phyloP scores from a whole-genome alignment of 2,888 invertebrate genomes.

The Ligdia adustata region DNA sequence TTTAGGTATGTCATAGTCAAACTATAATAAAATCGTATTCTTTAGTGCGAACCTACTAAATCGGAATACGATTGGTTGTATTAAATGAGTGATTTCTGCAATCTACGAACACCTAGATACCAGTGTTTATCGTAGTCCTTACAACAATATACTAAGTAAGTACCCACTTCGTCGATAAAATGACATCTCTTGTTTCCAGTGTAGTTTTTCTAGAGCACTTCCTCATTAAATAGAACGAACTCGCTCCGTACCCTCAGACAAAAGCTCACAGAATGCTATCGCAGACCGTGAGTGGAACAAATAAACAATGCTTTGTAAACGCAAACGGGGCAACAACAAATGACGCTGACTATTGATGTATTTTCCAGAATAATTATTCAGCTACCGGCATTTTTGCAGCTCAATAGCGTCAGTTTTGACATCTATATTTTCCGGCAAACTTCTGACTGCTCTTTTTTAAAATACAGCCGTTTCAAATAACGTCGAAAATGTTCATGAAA shows the following conservation, averaged over 20 bases:
- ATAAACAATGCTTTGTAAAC: constrained; percentile 27
- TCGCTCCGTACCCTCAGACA: constrained; percentile 50
- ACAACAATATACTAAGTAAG: no score
- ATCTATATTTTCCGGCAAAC: constrained; percentile 7
- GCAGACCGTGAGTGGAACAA: constrained; percentile 31
- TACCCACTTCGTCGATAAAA: constrained; percentile 16
- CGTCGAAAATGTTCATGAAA: background rate
- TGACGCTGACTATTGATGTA: constrained; percentile 9
- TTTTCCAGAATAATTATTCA: constrained; percentile 6
- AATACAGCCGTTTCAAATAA: background rate
- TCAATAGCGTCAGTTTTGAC: background rate
- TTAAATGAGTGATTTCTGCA: no score
- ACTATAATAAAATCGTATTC: no score
- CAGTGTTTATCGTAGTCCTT: no score
- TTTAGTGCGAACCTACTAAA: no score
- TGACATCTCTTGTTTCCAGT: constrained; percentile 17
- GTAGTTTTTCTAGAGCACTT: constrained; percentile 77
- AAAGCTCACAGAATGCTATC: constrained; percentile 44
- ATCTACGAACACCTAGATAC: no score
- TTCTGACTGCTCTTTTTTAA: background rate
- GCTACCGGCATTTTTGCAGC: background rate
- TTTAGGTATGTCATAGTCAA: no score
- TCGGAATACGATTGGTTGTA: no score
- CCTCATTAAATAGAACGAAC: constrained; percentile 74
- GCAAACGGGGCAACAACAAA: constrained; percentile 7